These are phyloP conservation scores for Neodon shergylaensis DNA, from an alignment of 2,113 vertebrate species.

Conservation along the genomic window DNA sequence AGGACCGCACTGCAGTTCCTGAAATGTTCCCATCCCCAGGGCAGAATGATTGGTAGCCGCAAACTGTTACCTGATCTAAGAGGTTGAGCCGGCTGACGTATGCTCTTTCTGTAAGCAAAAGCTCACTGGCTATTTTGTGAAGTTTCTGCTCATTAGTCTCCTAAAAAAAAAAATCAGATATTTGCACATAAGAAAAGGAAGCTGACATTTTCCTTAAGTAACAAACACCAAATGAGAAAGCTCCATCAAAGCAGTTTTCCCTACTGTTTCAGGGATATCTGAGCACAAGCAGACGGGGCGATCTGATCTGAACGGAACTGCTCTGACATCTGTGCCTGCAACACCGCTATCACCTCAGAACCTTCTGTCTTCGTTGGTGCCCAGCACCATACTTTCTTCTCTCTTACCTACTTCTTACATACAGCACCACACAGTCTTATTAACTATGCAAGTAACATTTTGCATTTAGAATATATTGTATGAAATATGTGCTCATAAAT, in stretches of 20 bases:
- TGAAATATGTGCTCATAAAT: neutral
- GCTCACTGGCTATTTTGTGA: slow-evolving; percentile 97
- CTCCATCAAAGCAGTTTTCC: neutral
- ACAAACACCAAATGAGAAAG: neutral
- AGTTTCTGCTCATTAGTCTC: slow-evolving; percentile 97
- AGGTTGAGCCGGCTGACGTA: slow-evolving; percentile 94
- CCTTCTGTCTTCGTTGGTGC: neutral
- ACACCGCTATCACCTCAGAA: neutral
- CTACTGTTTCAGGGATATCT: neutral
- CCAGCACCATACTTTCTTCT: neutral
- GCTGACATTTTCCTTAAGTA: slow-evolving; percentile 26
- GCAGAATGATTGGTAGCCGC: no score
- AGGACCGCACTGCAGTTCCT: neutral
- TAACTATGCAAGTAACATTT: no score
- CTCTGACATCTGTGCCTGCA: neutral
- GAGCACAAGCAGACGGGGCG: neutral
- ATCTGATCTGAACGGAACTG: neutral
- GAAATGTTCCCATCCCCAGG: slow-evolving; percentile 1
- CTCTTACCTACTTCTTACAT: neutral
- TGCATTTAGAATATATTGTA: neutral
- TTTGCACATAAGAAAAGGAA: slow-evolving; percentile 32
- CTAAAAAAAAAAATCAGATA: slow-evolving; percentile 81
- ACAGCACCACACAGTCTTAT: neutral
- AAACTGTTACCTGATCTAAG: slow-evolving; percentile 86
- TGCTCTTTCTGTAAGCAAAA: slow-evolving; percentile 96